Evolutionary conservation across 2,797 vertebrate species (phyloP), one percentile per base, ranked within the genome.

Genomic region (Telmatherina bonti): DNA sequence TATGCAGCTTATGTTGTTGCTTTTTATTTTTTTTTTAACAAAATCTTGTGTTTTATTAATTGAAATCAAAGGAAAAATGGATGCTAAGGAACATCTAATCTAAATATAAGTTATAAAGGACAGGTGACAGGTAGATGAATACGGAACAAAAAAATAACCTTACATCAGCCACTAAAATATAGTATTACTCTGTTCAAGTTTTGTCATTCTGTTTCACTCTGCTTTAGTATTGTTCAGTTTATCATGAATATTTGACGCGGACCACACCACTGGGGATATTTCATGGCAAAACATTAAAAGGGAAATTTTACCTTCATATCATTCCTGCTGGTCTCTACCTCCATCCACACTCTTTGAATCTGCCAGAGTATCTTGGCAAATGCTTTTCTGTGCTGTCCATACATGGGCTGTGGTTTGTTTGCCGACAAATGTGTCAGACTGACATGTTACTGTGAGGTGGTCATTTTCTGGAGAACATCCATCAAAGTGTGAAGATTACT

Each of bases 161-260:
- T 47, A 49, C 49, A 57, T 60, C 15, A 49, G 49, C 31, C 22
- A n/a, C 29, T 38, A 8, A 63, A 62, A 49, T 30, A 10, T 43
- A 27, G 29, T 33, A 4, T 26, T 8, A 36, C 20, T 45, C 20
- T 36, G 7, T 24, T 51, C 24, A 12, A n/a, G n/a, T n/a, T n/a
- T n/a, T n/a, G n/a, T n/a, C n/a, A n/a, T n/a, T n/a, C n/a, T n/a
- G n/a, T n/a, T n/a, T n/a, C n/a, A n/a, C n/a, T n/a, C n/a, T n/a
- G n/a, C n/a, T n/a, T n/a, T n/a, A n/a, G n/a, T n/a, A n/a, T n/a
- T n/a, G n/a, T n/a, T n/a, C n/a, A n/a, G n/a, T 56, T 45, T 53
- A 61, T 56, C 7, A 65, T n/a, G 4, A 70, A 51, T 53, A 0
- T 54, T 58, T 74, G 47, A 54, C 41, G 12, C 26, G 7, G 24